Percentiles rank a stretch among this genome's conserved stretches.
These are phyloP conservation scores for Helleia helle DNA, from an alignment of 2,888 invertebrate genomes.

Conservation along the genomic window DNA sequence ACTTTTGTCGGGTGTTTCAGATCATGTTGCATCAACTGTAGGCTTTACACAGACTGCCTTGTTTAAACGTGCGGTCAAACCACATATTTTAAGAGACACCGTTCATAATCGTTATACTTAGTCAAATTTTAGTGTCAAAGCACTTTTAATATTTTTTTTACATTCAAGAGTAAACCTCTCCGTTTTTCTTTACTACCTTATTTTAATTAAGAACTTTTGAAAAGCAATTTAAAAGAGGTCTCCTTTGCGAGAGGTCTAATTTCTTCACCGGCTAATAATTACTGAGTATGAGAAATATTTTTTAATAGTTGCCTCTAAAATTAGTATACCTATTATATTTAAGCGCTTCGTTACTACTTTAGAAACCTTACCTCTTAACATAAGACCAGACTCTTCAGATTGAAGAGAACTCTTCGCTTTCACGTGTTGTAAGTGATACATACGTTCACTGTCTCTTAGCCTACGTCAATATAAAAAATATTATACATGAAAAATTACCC, in stretches of 20 bases:
- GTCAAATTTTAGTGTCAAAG: no score
- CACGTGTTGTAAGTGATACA: slow-evolving; percentile 1
- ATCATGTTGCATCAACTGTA: background rate
- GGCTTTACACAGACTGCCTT: background rate
- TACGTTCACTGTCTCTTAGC: background rate
- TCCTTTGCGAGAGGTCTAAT: no score
- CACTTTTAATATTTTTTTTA: no score
- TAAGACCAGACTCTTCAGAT: slow-evolving; percentile 5
- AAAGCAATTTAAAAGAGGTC: no score
- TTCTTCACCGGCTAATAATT: no score
- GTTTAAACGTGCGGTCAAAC: background rate
- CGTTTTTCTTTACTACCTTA: no score
- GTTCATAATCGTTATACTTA: no score
- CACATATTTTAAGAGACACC: background rate
- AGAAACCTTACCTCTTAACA: background rate
- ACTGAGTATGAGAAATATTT: background rate
- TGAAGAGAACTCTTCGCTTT: no score
- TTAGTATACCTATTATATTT: background rate
- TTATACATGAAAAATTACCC: slow-evolving; percentile 19
- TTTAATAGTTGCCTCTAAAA: background rate
- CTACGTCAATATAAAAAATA: slow-evolving; percentile 11
- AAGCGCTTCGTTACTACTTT: background rate
- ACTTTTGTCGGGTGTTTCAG: background rate
- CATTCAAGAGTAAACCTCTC: no score
- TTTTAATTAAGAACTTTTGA: no score